These are phyloP conservation scores for Actenoides hombroni DNA, from an alignment of 2,113 vertebrate genomes.

Conservation along the genomic window DNA sequence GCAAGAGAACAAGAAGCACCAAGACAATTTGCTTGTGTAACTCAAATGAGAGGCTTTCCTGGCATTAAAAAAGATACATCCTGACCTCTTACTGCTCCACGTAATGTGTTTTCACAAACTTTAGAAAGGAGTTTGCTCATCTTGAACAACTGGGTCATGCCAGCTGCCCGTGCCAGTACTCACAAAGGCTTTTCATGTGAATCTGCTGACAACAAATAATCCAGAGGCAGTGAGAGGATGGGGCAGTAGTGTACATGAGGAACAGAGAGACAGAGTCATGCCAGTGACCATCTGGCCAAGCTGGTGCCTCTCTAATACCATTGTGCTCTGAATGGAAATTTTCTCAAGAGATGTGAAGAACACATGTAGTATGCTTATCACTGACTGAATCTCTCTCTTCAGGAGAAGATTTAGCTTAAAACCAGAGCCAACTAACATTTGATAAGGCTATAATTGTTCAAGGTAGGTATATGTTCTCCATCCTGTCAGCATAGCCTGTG, in stretches of 20 bases:
- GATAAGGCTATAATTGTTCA: not conserved
- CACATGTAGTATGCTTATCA: not conserved
- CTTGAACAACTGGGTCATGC: not conserved
- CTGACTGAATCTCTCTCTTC: not conserved
- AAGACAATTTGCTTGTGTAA: not conserved
- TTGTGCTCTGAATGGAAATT: not conserved
- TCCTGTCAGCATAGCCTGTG: not conserved
- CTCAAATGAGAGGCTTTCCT: slow-evolving; percentile 5
- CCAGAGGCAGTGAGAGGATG: not conserved
- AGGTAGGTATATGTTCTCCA: not conserved
- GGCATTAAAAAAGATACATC: not conserved
- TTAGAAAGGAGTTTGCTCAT: not conserved
- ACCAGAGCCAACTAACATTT: not conserved
- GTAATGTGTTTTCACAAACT: not conserved
- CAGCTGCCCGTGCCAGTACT: not conserved
- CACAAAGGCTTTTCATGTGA: not conserved
- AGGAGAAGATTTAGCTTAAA: not conserved
- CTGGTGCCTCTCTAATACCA: not conserved
- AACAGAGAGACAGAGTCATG: not conserved
- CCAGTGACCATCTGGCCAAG: rapidly evolving
- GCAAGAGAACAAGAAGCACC: not conserved
- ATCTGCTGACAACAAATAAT: not conserved
- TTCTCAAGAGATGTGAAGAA: not conserved
- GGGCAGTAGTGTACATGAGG: not conserved
- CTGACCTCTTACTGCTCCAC: not conserved